Percentiles rank a stretch among this genome's conserved stretches.
These are phyloP conservation scores for Lasioglossum morio DNA, from an alignment of 2,888 invertebrate genomes.

Conservation along the genomic window DNA sequence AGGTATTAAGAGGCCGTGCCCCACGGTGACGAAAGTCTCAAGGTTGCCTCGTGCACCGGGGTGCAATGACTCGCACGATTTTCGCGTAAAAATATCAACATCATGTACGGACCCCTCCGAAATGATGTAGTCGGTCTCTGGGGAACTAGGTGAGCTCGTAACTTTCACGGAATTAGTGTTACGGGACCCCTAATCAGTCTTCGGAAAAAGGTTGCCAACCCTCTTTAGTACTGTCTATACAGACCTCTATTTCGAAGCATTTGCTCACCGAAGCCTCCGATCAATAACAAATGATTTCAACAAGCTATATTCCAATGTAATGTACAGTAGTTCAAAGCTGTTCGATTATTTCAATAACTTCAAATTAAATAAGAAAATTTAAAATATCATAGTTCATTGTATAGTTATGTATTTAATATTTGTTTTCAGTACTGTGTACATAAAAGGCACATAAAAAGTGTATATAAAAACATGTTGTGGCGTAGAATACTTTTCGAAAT, in stretches of 20 bases:
- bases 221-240: not conserved
- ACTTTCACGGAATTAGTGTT: not conserved
- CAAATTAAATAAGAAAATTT: not conserved
- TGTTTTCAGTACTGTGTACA: too few relatives aligned
- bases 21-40: constrained; percentile 74
- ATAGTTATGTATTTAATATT: not conserved
- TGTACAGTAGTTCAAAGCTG: not conserved
- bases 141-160: not conserved
- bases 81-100: constrained; percentile 61
- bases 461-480: too few relatives aligned
- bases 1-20: constrained; percentile 72
- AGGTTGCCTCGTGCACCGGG: constrained; percentile 68
- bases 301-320: not conserved
- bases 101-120: constrained; percentile 22
- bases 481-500: too few relatives aligned
- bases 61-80: constrained; percentile 72
- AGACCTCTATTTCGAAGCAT: not conserved
- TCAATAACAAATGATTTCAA: not conserved
- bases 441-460: too few relatives aligned
- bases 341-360: too few relatives aligned
- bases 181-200: not conserved
- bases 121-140: not conserved
- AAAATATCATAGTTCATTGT: not conserved
- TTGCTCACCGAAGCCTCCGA: not conserved
- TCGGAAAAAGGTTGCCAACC: not conserved